Evolutionary conservation across 1,140 invertebrate species (phyloP).

Genomic region (Heterodera carotae): DNA sequence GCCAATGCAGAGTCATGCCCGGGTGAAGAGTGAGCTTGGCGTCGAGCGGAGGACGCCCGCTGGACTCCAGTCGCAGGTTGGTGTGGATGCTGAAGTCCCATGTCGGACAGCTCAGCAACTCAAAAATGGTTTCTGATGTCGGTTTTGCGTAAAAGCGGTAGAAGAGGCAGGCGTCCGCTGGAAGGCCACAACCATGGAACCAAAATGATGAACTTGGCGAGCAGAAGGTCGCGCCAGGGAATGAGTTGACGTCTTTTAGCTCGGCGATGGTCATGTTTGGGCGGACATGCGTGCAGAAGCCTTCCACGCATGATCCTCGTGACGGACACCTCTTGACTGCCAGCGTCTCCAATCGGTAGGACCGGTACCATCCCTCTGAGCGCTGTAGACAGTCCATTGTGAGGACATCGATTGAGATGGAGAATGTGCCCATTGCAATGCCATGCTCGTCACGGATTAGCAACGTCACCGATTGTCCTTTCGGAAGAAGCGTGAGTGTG

Average conservation of each 20-base stretch:
- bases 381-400: not conserved
- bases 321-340: not conserved
- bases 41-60: not conserved
- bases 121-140: not conserved
- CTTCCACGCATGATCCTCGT: not conserved
- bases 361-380: not conserved
- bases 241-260: conserved; percentile 5
- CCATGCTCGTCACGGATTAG: not conserved
- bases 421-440: not conserved
- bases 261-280: not conserved
- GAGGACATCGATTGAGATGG: not conserved
- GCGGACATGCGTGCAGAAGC: not conserved
- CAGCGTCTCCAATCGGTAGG: not conserved
- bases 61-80: not conserved
- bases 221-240: not conserved
- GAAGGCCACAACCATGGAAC: conserved; percentile 13
- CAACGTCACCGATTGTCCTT: not conserved
- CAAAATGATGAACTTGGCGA: conserved; percentile 15
- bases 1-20: conserved; percentile 13
- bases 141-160: not conserved
- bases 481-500: not conserved
- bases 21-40: not conserved
- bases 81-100: conserved; percentile 5
- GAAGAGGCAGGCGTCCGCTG: conserved; percentile 2
- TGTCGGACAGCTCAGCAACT: not conserved